A percentile compares a stretch with the other conserved stretches of the same genome.
These are phyloP conservation scores for Rotaria macrura DNA, from an alignment of 2,888 invertebrate species.

Conservation along the genomic window DNA sequence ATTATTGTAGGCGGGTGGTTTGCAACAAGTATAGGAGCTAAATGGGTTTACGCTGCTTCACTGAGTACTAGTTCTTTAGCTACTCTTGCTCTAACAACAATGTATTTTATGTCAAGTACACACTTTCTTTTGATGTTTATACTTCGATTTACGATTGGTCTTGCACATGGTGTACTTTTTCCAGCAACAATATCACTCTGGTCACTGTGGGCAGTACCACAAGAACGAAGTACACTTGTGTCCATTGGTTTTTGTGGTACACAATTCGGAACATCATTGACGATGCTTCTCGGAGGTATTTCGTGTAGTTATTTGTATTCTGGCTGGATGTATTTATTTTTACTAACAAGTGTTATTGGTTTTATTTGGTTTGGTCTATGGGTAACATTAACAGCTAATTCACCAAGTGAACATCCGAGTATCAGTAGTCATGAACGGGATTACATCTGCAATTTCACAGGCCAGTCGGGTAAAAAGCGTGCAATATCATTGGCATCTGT, in stretches of 20 bases:
- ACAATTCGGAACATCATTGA: neutral
- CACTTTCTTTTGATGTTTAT: neutral
- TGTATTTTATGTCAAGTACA: neutral
- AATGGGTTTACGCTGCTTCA: neutral
- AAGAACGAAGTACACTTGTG: neutral
- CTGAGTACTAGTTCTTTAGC: neutral
- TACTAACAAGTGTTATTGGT: conserved; percentile 1
- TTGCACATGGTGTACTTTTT: neutral
- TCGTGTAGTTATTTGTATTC: neutral
- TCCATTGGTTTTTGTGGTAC: neutral
- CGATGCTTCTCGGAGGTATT: neutral
- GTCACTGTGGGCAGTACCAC: neutral
- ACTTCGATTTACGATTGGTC: neutral
- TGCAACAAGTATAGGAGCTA: neutral
- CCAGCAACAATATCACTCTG: neutral
- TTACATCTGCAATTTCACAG: neutral
- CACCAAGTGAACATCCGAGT: conserved; percentile 21
- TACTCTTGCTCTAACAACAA: neutral
- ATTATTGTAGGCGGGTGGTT: conserved; percentile 5
- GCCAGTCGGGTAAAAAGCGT: neutral
- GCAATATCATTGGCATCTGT: neutral
- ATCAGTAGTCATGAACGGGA: conserved; percentile 23
- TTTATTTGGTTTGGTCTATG: conserved; percentile 26
- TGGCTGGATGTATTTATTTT: neutral
- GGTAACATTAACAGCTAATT: conserved; percentile 14